phyloP scores from a whole-genome alignment of 2,888 invertebrate species.

The Pterostichus madidus region DNA sequence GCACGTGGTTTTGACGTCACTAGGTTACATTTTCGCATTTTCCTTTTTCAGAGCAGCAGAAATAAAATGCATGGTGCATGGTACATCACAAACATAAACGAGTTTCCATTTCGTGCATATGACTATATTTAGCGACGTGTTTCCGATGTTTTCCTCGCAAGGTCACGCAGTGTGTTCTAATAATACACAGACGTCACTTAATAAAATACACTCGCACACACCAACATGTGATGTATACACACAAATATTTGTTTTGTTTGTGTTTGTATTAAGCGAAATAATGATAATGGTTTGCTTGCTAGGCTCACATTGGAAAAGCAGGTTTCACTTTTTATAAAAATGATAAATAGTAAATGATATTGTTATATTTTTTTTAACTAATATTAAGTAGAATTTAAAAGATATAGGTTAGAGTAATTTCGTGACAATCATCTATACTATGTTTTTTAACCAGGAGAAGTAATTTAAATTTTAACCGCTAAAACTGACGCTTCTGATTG shows the following conservation, averaged over 20 bases:
- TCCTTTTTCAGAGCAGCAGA: conserved; percentile 10
- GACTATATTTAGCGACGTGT: conserved; percentile 30
- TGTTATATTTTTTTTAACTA: no score
- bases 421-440: no score
- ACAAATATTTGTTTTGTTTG: conserved; percentile 40
- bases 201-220: neutral
- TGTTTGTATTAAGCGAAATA: neutral
- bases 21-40: neutral
- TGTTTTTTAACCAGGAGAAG: no score
- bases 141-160: conserved; percentile 38
- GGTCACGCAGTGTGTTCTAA: conserved; percentile 18
- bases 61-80: conserved; percentile 5
- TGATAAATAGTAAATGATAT: no score
- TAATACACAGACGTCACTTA: conserved; percentile 30
- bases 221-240: neutral
- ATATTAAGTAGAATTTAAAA: no score
- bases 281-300: neutral
- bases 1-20: conserved; percentile 25
- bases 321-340: no score
- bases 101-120: conserved; percentile 36
- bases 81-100: conserved; percentile 23
- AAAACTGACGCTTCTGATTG: no score
- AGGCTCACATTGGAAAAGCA: neutral
- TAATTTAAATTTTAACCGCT: no score
- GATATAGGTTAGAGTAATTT: no score